Percentiles rank a stretch among this genome's conserved stretches.
Conservation (phyloP, 2,888 invertebrate genomes). For the Phaedon cochleariae region DNA sequence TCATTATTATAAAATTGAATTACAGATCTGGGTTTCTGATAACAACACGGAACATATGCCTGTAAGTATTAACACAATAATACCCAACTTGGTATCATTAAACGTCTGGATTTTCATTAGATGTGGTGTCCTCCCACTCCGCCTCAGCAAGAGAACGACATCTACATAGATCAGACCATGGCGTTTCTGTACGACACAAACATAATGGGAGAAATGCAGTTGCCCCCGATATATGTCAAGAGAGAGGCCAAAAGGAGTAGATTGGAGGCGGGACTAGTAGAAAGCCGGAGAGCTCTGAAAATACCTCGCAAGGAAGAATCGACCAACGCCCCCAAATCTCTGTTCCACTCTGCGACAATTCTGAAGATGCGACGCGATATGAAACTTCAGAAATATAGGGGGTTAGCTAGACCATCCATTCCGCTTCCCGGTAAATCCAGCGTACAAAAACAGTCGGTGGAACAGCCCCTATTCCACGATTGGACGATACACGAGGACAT, state of each 20-base stretch:
- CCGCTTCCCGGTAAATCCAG: slow-evolving; percentile 62
- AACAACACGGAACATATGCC: slow-evolving; percentile 80
- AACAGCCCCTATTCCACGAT: slow-evolving; percentile 78
- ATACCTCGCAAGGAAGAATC: slow-evolving; percentile 74
- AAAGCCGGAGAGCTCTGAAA: slow-evolving; percentile 69
- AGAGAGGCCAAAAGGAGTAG: slow-evolving; percentile 79
- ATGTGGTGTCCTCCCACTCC: slow-evolving; percentile 98
- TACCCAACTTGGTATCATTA: background rate
- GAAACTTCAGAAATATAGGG: slow-evolving; percentile 76
- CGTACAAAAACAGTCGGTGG: slow-evolving; percentile 53
- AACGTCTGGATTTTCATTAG: slow-evolving; percentile 63
- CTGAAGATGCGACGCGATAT: slow-evolving; percentile 81
- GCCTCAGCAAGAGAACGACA: slow-evolving; percentile 90
- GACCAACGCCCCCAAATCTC: slow-evolving; percentile 78
- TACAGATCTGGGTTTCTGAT: slow-evolving; percentile 81
- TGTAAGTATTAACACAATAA: slow-evolving; percentile 68
- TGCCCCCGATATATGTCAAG: slow-evolving; percentile 83
- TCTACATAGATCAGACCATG: slow-evolving; percentile 87
- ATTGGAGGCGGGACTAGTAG: slow-evolving; percentile 68
- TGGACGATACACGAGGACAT: slow-evolving; percentile 94
- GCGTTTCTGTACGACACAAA: slow-evolving; percentile 84
- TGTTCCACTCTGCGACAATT: slow-evolving; percentile 82
- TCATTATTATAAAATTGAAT: slow-evolving; percentile 42
- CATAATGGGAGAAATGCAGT: slow-evolving; percentile 78
- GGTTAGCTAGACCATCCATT: slow-evolving; percentile 59